Percentiles rank a stretch among this genome's conserved stretches.
phyloP scores from a whole-genome alignment of 2,888 invertebrate genomes.

The Orthosia incerta region DNA sequence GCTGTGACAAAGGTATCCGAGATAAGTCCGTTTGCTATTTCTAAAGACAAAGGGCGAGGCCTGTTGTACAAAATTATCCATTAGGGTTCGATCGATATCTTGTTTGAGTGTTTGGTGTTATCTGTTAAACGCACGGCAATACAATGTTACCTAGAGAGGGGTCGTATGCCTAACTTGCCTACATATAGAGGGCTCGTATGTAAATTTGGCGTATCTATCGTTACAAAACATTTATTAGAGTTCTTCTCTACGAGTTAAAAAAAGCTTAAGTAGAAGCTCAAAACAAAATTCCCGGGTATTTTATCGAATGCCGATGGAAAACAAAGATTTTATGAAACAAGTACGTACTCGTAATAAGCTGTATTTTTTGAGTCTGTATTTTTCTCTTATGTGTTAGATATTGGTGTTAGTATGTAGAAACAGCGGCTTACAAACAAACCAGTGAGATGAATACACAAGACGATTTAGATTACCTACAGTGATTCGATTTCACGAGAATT shows the following conservation, averaged over 20 bases:
- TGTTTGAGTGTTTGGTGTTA: conserved; percentile 14
- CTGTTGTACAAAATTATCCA: conserved; percentile 31
- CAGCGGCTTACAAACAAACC: background rate
- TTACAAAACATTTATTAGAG: background rate
- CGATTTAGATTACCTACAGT: background rate
- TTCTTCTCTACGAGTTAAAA: background rate
- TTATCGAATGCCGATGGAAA: background rate
- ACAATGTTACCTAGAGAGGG: background rate
- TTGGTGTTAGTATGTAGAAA: background rate
- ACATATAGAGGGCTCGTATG: background rate
- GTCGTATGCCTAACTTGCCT: background rate
- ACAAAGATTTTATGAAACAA: background rate
- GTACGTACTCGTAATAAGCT: background rate
- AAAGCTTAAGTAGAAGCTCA: conserved; percentile 1
- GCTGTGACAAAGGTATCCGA: conserved; percentile 18
- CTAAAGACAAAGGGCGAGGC: conserved; percentile 33
- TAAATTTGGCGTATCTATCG: background rate
- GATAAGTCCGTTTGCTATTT: conserved; percentile 31
- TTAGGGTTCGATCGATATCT: conserved; percentile 32
- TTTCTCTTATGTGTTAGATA: too few species aligned
- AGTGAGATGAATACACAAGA: background rate
- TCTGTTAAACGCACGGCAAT: conserved; percentile 18
- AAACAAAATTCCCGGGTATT: conserved; percentile 1
- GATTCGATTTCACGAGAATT: conserved; percentile 20
- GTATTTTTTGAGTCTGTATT: background rate